phyloP scores from a whole-genome alignment of 2,888 invertebrate species.

The Griposia aprilina region DNA sequence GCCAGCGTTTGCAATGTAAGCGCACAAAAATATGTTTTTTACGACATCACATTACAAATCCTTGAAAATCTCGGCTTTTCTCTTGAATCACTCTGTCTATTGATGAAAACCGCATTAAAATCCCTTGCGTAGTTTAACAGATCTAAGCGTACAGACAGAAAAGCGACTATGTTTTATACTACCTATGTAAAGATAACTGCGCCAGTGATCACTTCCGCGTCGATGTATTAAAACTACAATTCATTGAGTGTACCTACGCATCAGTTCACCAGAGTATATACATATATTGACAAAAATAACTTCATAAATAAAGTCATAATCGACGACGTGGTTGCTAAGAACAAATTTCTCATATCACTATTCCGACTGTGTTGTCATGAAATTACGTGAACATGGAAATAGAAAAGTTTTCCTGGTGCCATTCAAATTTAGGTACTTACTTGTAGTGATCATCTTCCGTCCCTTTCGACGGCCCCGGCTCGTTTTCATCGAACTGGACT shows the following conservation, averaged over 20 bases:
- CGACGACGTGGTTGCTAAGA: background rate
- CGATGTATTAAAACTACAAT: background rate
- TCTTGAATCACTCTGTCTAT: no score
- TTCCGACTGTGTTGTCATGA: background rate
- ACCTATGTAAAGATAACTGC: no score
- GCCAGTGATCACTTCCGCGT: no score
- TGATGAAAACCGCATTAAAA: no score
- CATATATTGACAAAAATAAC: background rate
- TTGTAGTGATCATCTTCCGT: slow-evolving; percentile 83
- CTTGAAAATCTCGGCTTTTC: no score
- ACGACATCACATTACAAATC: no score
- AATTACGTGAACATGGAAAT: slow-evolving; percentile 5
- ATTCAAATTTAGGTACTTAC: slow-evolving; percentile 67
- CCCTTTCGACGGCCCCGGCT: slow-evolving; percentile 82
- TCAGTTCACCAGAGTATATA: background rate
- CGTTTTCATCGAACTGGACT: slow-evolving; percentile 63
- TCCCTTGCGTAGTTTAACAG: no score
- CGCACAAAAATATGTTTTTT: no score
- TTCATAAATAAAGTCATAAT: background rate
- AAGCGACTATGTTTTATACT: no score
- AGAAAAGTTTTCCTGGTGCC: background rate
- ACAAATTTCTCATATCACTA: background rate
- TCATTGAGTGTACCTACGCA: background rate
- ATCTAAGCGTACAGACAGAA: no score
- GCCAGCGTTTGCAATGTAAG: no score